A percentile compares a stretch with the other conserved stretches of the same genome.
phyloP scores from a whole-genome alignment of 2,888 invertebrate species.

The Sepiola atlantica region DNA sequence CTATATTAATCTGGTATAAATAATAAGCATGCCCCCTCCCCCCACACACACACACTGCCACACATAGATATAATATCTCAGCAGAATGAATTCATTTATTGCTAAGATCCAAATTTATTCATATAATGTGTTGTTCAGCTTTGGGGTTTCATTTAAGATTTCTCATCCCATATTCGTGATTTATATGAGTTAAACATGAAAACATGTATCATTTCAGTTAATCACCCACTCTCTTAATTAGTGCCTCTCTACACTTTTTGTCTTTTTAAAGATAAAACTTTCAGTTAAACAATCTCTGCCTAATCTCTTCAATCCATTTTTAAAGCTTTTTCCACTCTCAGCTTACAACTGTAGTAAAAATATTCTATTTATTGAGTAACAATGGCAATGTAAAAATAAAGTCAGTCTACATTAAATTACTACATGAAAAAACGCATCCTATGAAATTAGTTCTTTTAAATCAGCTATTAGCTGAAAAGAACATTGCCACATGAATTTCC shows the following conservation, averaged over 20 bases:
- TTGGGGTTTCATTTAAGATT: neutral
- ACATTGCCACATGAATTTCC: too few species aligned
- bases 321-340: neutral
- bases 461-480: too few species aligned
- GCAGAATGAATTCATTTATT: neutral
- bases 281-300: neutral
- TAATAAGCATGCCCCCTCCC: too few species aligned
- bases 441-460: too few species aligned
- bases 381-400: too few species aligned
- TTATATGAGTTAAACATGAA: neutral
- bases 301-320: neutral
- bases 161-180: neutral
- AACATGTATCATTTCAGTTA: neutral
- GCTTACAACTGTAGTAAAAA: too few species aligned
- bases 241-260: neutral
- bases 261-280: neutral
- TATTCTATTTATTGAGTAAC: too few species aligned
- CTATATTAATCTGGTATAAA: too few species aligned
- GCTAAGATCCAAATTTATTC: neutral
- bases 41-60: neutral
- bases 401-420: too few species aligned
- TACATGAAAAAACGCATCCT: too few species aligned
- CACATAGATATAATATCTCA: neutral
- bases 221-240: neutral
- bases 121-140: neutral